Percentiles rank a stretch among this genome's conserved stretches.
Evolutionary conservation across 2,888 invertebrate genomes (phyloP).

Genomic region (Periphyllus acericola): DNA sequence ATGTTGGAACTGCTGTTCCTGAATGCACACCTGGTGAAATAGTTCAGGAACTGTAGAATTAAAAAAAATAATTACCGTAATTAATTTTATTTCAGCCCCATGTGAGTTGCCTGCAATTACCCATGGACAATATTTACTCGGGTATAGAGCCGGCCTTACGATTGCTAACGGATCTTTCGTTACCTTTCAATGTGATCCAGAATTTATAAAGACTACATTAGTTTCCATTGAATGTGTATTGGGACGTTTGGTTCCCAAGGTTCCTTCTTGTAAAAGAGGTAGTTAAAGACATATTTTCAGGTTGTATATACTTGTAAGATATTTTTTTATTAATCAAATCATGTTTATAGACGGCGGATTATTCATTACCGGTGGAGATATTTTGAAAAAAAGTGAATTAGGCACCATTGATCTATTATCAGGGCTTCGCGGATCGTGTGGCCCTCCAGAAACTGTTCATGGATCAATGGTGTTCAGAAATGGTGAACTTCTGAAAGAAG

Average conservation of each 20-base stretch:
- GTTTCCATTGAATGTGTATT: slow-evolving; percentile 74
- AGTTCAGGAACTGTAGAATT: not conserved
- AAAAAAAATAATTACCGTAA: not conserved
- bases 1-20: slow-evolving; percentile 76
- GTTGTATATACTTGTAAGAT: not conserved
- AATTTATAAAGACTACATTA: slow-evolving; percentile 66
- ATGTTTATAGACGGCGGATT: slow-evolving; percentile 64
- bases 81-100: slow-evolving; percentile 69
- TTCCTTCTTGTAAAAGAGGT: slow-evolving; percentile 69
- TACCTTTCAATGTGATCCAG: slow-evolving; percentile 76
- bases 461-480: slow-evolving; percentile 79
- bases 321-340: not conserved
- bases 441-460: slow-evolving; percentile 78
- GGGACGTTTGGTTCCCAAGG: slow-evolving; percentile 74
- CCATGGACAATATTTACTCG: slow-evolving; percentile 79
- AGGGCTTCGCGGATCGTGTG: slow-evolving; percentile 69
- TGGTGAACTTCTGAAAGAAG: slow-evolving; percentile 75
- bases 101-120: slow-evolving; percentile 76
- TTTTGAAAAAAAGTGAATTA: slow-evolving; percentile 69
- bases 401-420: slow-evolving; percentile 65
- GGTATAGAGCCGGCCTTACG: slow-evolving; percentile 81
- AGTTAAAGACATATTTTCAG: not conserved
- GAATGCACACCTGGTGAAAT: slow-evolving; percentile 78
- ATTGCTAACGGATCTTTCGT: slow-evolving; percentile 85
- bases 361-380: slow-evolving; percentile 66